phyloP scores from a whole-genome alignment of 1,140 invertebrate species.

The Vanessa atalanta region DNA sequence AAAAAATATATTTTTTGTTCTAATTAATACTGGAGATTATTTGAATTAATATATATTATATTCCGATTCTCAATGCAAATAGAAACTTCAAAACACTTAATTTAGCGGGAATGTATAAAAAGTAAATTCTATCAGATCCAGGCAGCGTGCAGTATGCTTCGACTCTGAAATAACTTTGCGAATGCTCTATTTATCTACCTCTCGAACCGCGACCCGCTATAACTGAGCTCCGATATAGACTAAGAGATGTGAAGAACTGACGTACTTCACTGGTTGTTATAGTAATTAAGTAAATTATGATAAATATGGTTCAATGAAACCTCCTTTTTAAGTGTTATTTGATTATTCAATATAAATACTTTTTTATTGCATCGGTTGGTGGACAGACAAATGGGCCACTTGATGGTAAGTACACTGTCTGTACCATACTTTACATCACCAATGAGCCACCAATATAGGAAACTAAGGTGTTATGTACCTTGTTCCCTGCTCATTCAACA shows the following conservation, averaged over 20 bases:
- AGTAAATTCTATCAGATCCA: constrained; percentile 47
- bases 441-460: too few species aligned
- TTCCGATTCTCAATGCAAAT: constrained; percentile 26
- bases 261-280: not conserved
- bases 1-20: not conserved
- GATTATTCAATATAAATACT: too few species aligned
- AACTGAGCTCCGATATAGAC: constrained; percentile 30
- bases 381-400: too few species aligned
- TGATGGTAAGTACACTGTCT: too few species aligned
- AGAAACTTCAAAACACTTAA: constrained; percentile 40
- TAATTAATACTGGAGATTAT: not conserved
- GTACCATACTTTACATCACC: too few species aligned
- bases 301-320: not conserved
- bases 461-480: too few species aligned
- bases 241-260: constrained; percentile 12
- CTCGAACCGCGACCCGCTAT: constrained; percentile 52
- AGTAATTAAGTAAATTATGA: not conserved
- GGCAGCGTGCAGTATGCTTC: constrained; percentile 30
- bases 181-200: constrained; percentile 58
- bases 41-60: constrained; percentile 1
- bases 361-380: too few species aligned
- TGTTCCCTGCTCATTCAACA: too few species aligned
- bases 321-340: too few species aligned
- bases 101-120: constrained; percentile 47
- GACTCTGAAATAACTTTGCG: constrained; percentile 57